Percentiles rank a stretch among this genome's conserved stretches.
Conservation (phyloP, 1,140 invertebrate species). For the Nixonia krombeini region DNA sequence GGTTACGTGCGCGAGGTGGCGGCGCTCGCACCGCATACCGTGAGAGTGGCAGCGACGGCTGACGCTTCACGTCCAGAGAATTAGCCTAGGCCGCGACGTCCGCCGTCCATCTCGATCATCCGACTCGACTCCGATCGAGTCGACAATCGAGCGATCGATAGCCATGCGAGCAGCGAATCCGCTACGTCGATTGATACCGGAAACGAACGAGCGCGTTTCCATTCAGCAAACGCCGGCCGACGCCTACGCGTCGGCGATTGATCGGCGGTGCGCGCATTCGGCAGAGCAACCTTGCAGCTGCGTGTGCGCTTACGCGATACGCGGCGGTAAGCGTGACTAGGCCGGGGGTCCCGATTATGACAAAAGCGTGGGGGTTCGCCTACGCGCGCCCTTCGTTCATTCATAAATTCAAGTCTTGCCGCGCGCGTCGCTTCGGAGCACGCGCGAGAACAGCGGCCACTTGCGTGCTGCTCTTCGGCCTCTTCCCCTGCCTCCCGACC, state of each 20-base stretch:
- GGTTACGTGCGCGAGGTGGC: slow-evolving; percentile 34
- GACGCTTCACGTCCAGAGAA: too few species aligned
- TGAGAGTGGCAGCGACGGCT: neutral
- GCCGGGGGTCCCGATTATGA: slow-evolving; percentile 62
- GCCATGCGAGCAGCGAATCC: slow-evolving; percentile 2
- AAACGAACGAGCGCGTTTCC: slow-evolving; percentile 21
- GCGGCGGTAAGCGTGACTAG: slow-evolving; percentile 50
- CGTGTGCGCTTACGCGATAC: slow-evolving; percentile 39
- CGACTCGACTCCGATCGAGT: neutral
- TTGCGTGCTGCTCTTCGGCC: slow-evolving; percentile 23
- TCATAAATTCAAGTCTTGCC: slow-evolving; percentile 32
- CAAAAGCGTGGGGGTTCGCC: slow-evolving; percentile 58
- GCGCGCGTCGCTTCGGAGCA: slow-evolving; percentile 16
- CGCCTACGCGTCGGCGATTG: slow-evolving; percentile 47
- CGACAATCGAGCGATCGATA: neutral
- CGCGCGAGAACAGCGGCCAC: too few species aligned
- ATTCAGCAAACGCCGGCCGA: slow-evolving; percentile 44
- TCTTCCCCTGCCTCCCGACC: too few species aligned
- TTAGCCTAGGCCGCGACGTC: too few species aligned
- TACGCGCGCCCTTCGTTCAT: slow-evolving; percentile 62
- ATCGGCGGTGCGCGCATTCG: neutral
- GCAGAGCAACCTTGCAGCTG: slow-evolving; percentile 49
- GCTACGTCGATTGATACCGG: too few species aligned
- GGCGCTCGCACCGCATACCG: neutral
- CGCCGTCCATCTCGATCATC: too few species aligned